These are phyloP conservation scores for Dryococelus australis DNA, from an alignment of 2,888 invertebrate genomes.

Conservation along the genomic window DNA sequence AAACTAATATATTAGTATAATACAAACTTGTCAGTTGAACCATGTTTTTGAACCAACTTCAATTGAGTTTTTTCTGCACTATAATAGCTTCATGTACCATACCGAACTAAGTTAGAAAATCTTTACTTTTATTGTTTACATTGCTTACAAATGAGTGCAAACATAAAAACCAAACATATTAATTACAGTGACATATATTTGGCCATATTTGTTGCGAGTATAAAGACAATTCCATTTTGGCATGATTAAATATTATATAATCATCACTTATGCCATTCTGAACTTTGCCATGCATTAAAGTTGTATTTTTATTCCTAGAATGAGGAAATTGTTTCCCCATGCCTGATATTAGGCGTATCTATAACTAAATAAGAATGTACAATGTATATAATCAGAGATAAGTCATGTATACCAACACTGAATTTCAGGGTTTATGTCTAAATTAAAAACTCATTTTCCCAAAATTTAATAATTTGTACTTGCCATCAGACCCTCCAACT, in stretches of 20 bases:
- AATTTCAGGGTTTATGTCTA: not conserved
- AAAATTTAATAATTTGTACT: not conserved
- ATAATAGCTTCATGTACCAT: not conserved
- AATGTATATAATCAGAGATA: not conserved
- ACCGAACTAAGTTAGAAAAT: not conserved
- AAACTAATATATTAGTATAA: not conserved
- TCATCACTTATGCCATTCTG: not conserved
- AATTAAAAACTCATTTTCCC: not conserved
- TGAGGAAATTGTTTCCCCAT: not conserved
- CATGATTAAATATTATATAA: too few species aligned
- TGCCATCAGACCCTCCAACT: not conserved
- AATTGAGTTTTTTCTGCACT: not conserved
- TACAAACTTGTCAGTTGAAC: not conserved
- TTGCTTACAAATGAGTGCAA: not conserved
- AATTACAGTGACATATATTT: not conserved
- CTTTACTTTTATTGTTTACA: not conserved
- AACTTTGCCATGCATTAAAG: not conserved
- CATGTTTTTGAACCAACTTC: not conserved
- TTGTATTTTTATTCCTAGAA: not conserved
- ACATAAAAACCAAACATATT: not conserved
- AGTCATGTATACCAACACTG: not conserved
- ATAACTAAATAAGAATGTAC: not conserved
- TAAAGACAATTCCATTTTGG: not conserved
- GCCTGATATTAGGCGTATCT: not conserved
- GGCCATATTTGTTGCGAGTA: not conserved